These are phyloP conservation scores for Thecophora atra DNA, from an alignment of 2,888 invertebrate species.

Conservation along the genomic window DNA sequence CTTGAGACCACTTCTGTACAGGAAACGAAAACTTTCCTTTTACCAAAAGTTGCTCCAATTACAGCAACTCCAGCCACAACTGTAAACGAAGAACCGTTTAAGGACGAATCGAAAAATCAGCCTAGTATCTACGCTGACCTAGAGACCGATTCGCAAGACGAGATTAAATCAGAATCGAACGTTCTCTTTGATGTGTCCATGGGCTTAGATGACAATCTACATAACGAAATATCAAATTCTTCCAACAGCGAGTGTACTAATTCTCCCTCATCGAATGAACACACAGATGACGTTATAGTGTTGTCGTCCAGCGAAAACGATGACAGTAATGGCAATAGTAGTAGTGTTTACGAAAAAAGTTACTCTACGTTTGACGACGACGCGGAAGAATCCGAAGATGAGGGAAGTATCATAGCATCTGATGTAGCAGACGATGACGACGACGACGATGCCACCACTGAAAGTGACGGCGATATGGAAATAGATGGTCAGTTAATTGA, in stretches of 20 bases:
- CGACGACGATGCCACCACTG: constrained; percentile 18
- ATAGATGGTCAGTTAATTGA: background rate
- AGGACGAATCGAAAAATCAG: background rate
- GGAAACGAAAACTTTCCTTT: background rate
- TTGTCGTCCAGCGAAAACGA: constrained; percentile 30
- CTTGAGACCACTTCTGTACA: constrained; percentile 38
- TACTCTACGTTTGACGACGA: background rate
- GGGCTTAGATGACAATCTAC: constrained; percentile 15
- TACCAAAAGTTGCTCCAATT: background rate
- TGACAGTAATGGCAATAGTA: background rate
- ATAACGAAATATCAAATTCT: background rate
- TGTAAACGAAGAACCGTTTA: background rate
- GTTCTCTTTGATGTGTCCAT: constrained; percentile 32
- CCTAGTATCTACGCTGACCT: constrained; percentile 23
- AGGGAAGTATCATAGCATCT: constrained; percentile 1
- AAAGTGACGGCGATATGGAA: constrained; percentile 9
- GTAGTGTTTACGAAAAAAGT: constrained; percentile 10
- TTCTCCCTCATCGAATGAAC: background rate
- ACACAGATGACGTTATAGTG: constrained; percentile 8
- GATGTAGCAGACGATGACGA: constrained; percentile 42
- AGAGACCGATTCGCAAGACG: constrained; percentile 30
- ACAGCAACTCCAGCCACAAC: background rate
- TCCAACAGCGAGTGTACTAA: background rate
- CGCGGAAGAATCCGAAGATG: constrained; percentile 31
- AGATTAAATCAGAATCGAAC: constrained; percentile 35